These are phyloP conservation scores for Aurelia aurita complex sp. Pacific DNA, from an alignment of 30 jellyfish, hydroid and myxozoan species.

Conservation along the genomic window DNA sequence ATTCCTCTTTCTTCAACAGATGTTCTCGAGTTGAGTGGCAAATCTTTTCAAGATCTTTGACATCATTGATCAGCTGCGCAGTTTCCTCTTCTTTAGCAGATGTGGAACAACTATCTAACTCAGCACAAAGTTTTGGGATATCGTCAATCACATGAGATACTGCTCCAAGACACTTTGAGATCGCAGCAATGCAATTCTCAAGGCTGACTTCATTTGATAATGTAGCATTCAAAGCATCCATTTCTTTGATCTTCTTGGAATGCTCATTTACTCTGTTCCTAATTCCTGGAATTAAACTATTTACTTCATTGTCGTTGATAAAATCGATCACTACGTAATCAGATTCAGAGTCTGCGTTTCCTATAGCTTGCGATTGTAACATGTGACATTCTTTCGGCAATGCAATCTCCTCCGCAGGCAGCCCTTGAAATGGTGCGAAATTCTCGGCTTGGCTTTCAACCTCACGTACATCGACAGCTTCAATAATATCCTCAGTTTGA, in stretches of 20 bases:
- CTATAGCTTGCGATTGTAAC: too few relatives aligned
- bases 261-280: slow-evolving; percentile 23
- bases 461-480: neutral
- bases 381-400: too few relatives aligned
- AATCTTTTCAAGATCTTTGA: slow-evolving; percentile 23
- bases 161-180: slow-evolving; percentile 19
- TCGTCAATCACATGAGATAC: slow-evolving; percentile 37
- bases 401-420: too few relatives aligned
- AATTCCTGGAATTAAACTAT: neutral
- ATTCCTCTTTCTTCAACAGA: slow-evolving; percentile 7
- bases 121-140: slow-evolving; percentile 22
- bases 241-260: neutral
- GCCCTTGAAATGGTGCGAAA: too few relatives aligned
- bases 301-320: neutral
- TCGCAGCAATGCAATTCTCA: slow-evolving; percentile 24
- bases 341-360: neutral
- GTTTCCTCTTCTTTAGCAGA: neutral
- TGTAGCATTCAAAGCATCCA: neutral
- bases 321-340: neutral
- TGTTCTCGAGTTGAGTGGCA: slow-evolving; percentile 27
- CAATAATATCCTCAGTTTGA: neutral
- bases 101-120: slow-evolving; percentile 8
- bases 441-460: neutral
- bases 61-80: slow-evolving; percentile 12
- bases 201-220: slow-evolving; percentile 1